Evolutionary conservation across 2,888 invertebrate genomes (phyloP), one percentile per base, ranked within the genome.

Genomic region (Habroteleia sp.): DNA sequence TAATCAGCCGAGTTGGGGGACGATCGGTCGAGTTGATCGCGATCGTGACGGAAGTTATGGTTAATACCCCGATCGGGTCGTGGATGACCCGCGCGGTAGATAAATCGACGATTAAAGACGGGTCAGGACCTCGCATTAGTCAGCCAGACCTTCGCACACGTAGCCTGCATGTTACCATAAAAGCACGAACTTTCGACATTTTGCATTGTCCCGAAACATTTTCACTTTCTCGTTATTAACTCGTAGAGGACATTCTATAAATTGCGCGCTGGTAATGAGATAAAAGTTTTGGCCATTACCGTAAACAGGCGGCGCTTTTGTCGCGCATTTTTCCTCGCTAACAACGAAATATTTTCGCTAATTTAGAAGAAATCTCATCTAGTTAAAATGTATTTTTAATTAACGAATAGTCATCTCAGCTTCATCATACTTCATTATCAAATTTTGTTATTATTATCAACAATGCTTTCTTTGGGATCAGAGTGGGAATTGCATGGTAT

Each of bases 81-180:
- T 71, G 74, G 66, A 54, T 72, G 77, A 69, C 48, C 68, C 68
- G 41, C 72, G 74, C 50, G 48, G 60, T 74, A 78, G 82, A 83
- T 83, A 81, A 83, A 81, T 82, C 79, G 81, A 56, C 77, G 81
- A 82, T 82, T 80, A 81, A 81, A 81, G 72, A 69, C 56, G 73
- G 80, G 78, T 79, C 80, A 74, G 52, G 79, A 82, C 82, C 81
- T 71, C 80, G 76, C 77, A 80, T 82, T 81, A 79, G 81, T 80
- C 77, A 76, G 74, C 76, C 69, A 72, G 75, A 65, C 76, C 76
- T 73, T 48, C 58, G 65, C 65, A 71, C 75, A 60, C 75, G 65
- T 76, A 71, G 65, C 52, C 72, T 48, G 50, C 54, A 48, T 48
- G 65, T 69, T 69, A 46, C 73, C 76, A 42, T 60, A 73, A 76